Conservation (phyloP, 2,113 vertebrate species). For the Spheniscus mendiculus region DNA sequence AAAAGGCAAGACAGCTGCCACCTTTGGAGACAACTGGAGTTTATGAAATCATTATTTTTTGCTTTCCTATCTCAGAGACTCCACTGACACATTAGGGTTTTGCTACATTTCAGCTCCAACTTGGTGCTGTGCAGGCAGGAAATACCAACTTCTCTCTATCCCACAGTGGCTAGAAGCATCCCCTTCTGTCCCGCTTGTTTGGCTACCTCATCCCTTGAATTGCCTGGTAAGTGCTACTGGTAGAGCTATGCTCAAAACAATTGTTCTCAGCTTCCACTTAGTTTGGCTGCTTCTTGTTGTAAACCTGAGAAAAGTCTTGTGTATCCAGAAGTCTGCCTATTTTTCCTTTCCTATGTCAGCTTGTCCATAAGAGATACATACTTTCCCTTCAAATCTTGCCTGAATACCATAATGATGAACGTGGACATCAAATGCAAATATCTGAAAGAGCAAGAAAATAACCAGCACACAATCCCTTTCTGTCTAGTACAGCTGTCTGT, state of each 20-base stretch:
- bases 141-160: neutral
- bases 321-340: neutral
- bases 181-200: neutral
- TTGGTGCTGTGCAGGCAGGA: neutral
- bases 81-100: neutral
- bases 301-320: neutral
- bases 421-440: neutral
- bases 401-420: neutral
- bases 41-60: neutral
- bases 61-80: neutral
- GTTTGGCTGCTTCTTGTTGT: neutral
- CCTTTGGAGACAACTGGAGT: neutral
- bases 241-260: neutral
- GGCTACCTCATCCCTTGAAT: neutral
- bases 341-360: neutral
- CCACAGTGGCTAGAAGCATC: neutral
- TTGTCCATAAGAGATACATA: neutral
- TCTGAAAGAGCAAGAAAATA: conserved; percentile 42
- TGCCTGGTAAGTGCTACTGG: neutral
- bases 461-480: neutral
- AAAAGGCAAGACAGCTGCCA: neutral
- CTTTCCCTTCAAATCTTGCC: neutral
- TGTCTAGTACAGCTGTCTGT: neutral
- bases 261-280: neutral
- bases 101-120: neutral